phyloP scores from a whole-genome alignment of 2,888 invertebrate species.

The Clepsis dumicolana region DNA sequence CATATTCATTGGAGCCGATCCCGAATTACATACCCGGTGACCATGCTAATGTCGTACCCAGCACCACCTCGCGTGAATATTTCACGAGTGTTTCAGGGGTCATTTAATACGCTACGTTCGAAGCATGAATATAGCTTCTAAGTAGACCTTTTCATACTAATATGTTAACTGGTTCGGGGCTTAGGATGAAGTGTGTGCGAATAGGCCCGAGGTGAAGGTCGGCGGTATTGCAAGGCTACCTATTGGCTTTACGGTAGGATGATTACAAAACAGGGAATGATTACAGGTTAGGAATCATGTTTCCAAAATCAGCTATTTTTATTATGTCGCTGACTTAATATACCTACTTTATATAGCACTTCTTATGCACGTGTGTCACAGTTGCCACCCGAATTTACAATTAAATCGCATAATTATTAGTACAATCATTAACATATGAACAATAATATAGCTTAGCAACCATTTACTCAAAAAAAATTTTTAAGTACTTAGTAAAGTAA shows the following conservation, averaged over 20 bases:
- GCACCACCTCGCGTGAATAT: slow-evolving; percentile 60
- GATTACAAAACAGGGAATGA: background rate
- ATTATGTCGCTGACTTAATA: too few relatives aligned
- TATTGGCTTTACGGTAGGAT: background rate
- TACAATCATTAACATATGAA: too few relatives aligned
- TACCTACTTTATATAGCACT: too few relatives aligned
- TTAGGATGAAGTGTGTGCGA: slow-evolving; percentile 11
- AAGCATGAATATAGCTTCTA: slow-evolving; percentile 62
- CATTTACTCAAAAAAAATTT: too few relatives aligned
- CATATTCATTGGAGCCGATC: slow-evolving; percentile 51
- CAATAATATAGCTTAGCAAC: too few relatives aligned
- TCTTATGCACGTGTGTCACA: too few relatives aligned
- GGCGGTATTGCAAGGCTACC: background rate
- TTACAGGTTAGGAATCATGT: too few relatives aligned
- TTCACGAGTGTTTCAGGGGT: slow-evolving; percentile 66
- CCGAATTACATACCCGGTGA: slow-evolving; percentile 49
- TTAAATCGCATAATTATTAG: too few relatives aligned
- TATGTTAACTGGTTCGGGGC: slow-evolving; percentile 44
- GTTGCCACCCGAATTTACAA: too few relatives aligned
- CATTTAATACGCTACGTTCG: slow-evolving; percentile 59
- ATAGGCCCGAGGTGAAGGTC: slow-evolving; percentile 6
- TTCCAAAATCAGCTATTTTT: too few relatives aligned
- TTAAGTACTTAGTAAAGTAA: too few relatives aligned
- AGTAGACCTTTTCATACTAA: slow-evolving; percentile 52
- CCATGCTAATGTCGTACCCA: slow-evolving; percentile 52